A percentile compares a stretch with the other conserved stretches of the same genome.
Conservation (phyloP, 2,888 invertebrate species). For the Balanococcus diminutus region DNA sequence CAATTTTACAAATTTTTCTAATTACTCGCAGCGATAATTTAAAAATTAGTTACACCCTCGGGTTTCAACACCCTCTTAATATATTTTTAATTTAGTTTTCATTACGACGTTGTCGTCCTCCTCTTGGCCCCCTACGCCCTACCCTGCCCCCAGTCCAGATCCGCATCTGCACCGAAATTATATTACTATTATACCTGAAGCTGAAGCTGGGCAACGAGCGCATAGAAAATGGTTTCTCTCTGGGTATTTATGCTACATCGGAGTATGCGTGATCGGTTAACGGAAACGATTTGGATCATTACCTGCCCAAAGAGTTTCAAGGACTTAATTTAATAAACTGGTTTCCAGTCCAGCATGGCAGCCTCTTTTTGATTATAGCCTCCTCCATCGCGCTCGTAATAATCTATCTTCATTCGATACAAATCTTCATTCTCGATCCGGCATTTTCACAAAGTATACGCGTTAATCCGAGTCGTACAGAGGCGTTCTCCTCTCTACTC, state of each 20-base stretch:
- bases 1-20: neutral
- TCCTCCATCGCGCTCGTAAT: neutral
- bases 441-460: neutral
- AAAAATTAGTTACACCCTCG: conserved; percentile 15
- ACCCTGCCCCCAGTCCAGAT: neutral
- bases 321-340: conserved; percentile 37
- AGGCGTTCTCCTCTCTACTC: too few species aligned
- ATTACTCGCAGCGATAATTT: neutral
- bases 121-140: neutral
- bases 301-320: conserved; percentile 31
- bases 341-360: conserved; percentile 27
- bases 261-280: neutral
- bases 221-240: neutral
- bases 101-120: neutral
- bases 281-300: conserved; percentile 34
- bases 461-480: too few species aligned
- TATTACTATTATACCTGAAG: neutral
- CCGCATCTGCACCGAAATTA: neutral
- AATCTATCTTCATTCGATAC: neutral
- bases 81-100: conserved; percentile 32
- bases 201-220: neutral
- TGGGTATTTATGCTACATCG: neutral
- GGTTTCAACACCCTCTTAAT: conserved; percentile 22
- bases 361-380: conserved; percentile 18
- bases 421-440: neutral